Conservation (phyloP, 2,797 vertebrate genomes). For the Oryzias dopingdopingensis region DNA sequence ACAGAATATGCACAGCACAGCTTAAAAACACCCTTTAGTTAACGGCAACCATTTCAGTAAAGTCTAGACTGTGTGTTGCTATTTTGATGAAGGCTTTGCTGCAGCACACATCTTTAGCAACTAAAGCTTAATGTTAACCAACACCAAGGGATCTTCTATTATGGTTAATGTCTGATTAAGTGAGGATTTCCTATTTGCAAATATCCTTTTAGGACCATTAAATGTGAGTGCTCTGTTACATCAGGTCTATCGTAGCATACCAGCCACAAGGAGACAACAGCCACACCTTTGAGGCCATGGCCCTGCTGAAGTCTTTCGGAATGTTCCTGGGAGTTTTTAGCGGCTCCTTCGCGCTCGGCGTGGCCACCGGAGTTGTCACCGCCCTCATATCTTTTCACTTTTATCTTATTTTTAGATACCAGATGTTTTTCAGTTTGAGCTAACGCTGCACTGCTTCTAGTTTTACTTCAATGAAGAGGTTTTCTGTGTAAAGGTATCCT, state of each 20-base stretch:
- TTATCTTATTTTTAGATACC: neutral
- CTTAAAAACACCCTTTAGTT: too few relatives aligned
- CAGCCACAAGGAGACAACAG: slow-evolving; percentile 92
- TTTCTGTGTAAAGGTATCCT: too few relatives aligned
- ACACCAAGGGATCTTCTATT: too few relatives aligned
- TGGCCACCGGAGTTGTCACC: slow-evolving; percentile 91
- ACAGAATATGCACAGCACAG: too few relatives aligned
- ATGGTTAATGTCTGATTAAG: too few relatives aligned
- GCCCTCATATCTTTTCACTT: slow-evolving; percentile 91
- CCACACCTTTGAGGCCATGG: slow-evolving; percentile 92
- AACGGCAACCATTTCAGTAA: too few relatives aligned
- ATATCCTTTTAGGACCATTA: neutral
- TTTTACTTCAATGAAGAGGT: too few relatives aligned
- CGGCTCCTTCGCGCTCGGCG: slow-evolving; percentile 94
- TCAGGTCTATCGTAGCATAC: slow-evolving; percentile 93
- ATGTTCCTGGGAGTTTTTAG: slow-evolving; percentile 96
- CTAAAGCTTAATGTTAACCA: too few relatives aligned
- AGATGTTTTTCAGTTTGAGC: neutral
- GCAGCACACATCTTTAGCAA: too few relatives aligned
- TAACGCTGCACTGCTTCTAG: neutral
- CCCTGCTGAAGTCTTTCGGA: slow-evolving; percentile 93
- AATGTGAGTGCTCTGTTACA: slow-evolving; percentile 16
- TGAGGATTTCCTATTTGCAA: too few relatives aligned
- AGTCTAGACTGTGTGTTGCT: too few relatives aligned
- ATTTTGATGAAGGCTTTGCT: too few relatives aligned